Evolutionary conservation across 1,140 invertebrate species (phyloP).

Genomic region (Lordiphosa clarofinis): DNA sequence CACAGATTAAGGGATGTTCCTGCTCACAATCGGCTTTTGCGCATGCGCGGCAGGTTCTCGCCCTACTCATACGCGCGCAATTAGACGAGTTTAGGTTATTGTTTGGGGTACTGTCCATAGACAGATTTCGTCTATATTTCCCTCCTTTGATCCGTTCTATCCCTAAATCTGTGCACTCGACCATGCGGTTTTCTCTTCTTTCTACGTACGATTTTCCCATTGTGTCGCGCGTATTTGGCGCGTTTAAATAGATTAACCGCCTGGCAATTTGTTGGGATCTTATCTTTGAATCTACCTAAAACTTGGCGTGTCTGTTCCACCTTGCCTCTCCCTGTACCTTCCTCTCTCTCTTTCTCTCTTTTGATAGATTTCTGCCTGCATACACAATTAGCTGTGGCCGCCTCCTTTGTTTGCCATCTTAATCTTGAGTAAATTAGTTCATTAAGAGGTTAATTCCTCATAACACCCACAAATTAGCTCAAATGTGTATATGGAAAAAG

Average conservation of each 20-base stretch:
- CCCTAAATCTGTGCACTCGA: constrained; percentile 76
- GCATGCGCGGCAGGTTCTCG: constrained; percentile 46
- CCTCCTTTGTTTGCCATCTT: constrained; percentile 72
- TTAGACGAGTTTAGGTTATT: constrained; percentile 71
- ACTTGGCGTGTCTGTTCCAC: constrained; percentile 26
- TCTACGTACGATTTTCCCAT: constrained; percentile 27
- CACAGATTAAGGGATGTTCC: constrained; percentile 79
- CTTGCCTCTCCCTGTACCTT: constrained; percentile 8
- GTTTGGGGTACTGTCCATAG: constrained; percentile 39
- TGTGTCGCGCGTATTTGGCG: constrained; percentile 76
- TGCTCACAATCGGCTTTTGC: constrained; percentile 46
- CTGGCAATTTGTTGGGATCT: constrained; percentile 68
- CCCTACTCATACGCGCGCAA: constrained; percentile 63
- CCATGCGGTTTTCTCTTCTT: constrained; percentile 30
- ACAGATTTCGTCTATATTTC: constrained; percentile 52
- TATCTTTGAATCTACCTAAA: constrained; percentile 45
- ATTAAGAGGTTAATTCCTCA: constrained; percentile 79
- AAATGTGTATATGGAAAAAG: constrained; percentile 13
- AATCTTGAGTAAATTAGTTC: constrained; percentile 79
- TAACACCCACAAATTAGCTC: constrained; percentile 76
- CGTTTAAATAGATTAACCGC: constrained; percentile 79
- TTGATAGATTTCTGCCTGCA: constrained; percentile 16
- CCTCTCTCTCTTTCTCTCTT: constrained; percentile 19
- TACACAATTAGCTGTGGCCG: constrained; percentile 63
- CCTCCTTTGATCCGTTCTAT: constrained; percentile 66